Conservation (phyloP, 1,140 invertebrate species). For the Drosophila dunni region DNA sequence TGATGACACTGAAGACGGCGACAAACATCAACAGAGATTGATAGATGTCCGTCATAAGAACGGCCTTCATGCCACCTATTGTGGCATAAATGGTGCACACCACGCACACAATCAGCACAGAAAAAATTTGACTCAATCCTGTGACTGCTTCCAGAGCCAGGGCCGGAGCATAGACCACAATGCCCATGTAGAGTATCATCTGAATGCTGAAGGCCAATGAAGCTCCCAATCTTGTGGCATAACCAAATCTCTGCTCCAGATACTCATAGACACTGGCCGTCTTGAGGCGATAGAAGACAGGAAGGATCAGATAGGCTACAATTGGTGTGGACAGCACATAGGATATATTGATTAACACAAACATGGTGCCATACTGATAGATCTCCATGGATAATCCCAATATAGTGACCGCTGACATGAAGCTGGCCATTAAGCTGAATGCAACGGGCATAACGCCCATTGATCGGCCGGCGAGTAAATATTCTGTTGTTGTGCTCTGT, state of each 20-base stretch:
- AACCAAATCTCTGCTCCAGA: conserved; percentile 92
- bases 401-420: conserved; percentile 97
- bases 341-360: conserved; percentile 92
- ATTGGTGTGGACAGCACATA: conserved; percentile 93
- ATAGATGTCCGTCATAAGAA: conserved; percentile 94
- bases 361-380: conserved; percentile 93
- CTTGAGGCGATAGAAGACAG: conserved; percentile 94
- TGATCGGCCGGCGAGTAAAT: conserved; percentile 70
- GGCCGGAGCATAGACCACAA: conserved; percentile 96
- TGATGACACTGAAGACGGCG: conserved; percentile 90
- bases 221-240: conserved; percentile 88
- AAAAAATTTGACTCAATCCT: conserved; percentile 89
- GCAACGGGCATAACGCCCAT: conserved; percentile 89
- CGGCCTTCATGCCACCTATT: conserved; percentile 95
- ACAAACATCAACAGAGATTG: conserved; percentile 92
- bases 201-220: conserved; percentile 92
- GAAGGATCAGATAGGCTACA: conserved; percentile 92
- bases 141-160: conserved; percentile 95
- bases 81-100: conserved; percentile 95
- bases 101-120: conserved; percentile 91
- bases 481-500: conserved; percentile 90
- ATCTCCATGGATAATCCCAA: conserved; percentile 95
- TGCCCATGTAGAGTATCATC: conserved; percentile 95
- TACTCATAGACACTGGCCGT: conserved; percentile 96
- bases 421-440: conserved; percentile 95